Evolutionary conservation across 2,888 invertebrate genomes (phyloP).

Genomic region (Ptycholaimellus sp.): DNA sequence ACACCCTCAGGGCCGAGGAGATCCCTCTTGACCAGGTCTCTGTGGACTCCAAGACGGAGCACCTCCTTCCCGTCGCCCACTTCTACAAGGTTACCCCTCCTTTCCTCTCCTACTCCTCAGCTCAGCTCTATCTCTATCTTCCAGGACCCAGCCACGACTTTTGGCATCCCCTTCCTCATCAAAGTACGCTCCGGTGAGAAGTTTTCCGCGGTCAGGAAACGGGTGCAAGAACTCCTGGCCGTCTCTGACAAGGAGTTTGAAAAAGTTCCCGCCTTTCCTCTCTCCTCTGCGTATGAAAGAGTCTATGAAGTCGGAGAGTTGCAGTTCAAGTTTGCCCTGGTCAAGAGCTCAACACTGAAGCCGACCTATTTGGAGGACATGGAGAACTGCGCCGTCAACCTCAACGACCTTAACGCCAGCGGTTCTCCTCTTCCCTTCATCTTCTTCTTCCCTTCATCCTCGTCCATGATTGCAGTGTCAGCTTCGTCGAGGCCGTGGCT

Average conservation of each 20-base stretch:
- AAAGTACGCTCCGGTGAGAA: constrained; percentile 54
- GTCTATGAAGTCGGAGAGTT: constrained; percentile 26
- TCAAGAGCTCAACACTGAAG: constrained; percentile 33
- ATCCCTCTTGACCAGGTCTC: constrained; percentile 65
- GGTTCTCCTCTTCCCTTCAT: neutral
- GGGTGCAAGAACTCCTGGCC: constrained; percentile 68
- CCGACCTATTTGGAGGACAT: neutral
- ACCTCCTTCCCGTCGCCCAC: constrained; percentile 79
- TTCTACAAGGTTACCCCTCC: constrained; percentile 48
- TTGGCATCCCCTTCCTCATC: constrained; percentile 71
- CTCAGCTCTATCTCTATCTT: neutral
- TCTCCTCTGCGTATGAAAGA: neutral
- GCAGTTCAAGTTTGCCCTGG: constrained; percentile 66
- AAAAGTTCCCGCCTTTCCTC: constrained; percentile 34
- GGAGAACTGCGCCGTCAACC: constrained; percentile 3
- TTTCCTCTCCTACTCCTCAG: neutral
- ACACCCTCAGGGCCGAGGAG: constrained; percentile 53
- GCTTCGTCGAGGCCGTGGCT: constrained; percentile 46
- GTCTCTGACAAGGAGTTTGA: constrained; percentile 91
- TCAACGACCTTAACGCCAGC: constrained; percentile 4
- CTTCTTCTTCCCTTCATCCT: constrained; percentile 1
- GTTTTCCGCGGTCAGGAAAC: constrained; percentile 44
- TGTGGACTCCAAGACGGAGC: constrained; percentile 44
- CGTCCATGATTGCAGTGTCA: constrained; percentile 9
- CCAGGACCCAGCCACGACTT: constrained; percentile 27